Evolutionary conservation across 2,113 vertebrate genomes (phyloP), one percentile per base, ranked within the genome.

Genomic region (Pituophis catenifer): DNA sequence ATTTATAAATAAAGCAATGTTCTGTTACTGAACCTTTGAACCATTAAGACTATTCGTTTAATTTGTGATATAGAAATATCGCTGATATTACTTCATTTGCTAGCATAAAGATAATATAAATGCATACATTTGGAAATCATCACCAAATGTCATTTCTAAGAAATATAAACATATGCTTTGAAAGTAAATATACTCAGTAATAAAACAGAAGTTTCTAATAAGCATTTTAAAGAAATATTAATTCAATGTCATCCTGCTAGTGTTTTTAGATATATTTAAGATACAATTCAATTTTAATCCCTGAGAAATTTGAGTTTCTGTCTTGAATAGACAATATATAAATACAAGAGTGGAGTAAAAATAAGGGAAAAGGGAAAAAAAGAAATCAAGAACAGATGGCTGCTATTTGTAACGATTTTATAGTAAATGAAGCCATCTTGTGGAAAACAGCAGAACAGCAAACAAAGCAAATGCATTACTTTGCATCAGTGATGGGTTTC

Each of bases 241-340:
- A 95, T 94, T 95, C 96, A 94, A 75, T 92, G 92, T 94, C 91
- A 96, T 86, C 10, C 91, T 94, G 50, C 85, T 96, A 96, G 93
- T 88, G 33, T 92, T 5, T 48, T 91, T 95, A 88, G 95, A 92
- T 19, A 88, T 94, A 50, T 89, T 93, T 95, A 91, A 93, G 95
- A 92, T 94, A 62, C 96, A 97, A 96, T 59, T 38, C 75, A 95
- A n/a, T 87, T 95, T 92, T 94, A 95, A 95, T 93, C 94, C 88
- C 94, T 92, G 53, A 93, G 26, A 94, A 93, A 65, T 38, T 90
- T 90, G 86, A 89, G 93, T 81, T 89, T 93, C 53, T 59, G 92
- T 65, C 48, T 93, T 58, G 55, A 88, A 19, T 50, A 65, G 3
- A 62, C 15, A 92, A 26, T 65, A 19, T 88, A 50, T 48, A 90